Evolutionary conservation across 2,888 invertebrate genomes (phyloP).

Genomic region (Drosophila anomalipes): DNA sequence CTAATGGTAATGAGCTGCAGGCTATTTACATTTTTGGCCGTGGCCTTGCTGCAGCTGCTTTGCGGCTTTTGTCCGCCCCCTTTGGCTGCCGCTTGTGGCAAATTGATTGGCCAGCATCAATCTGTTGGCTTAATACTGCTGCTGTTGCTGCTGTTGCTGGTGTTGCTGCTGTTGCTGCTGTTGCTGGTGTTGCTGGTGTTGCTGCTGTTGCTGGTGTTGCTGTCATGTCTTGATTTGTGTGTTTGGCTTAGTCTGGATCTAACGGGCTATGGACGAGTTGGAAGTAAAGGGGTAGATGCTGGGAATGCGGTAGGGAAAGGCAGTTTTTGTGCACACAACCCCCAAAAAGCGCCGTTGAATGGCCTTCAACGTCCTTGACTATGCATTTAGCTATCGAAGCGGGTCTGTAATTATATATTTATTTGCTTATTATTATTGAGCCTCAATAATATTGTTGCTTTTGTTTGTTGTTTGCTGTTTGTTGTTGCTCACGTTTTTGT

Average conservation of each 20-base stretch:
- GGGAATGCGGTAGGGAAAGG: background rate
- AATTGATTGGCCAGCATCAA: conserved; percentile 76
- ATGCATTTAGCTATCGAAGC: conserved; percentile 56
- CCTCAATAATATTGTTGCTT: conserved; percentile 40
- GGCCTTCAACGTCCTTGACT: conserved; percentile 80
- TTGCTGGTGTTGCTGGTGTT: background rate
- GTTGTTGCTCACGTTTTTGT: conserved; percentile 68
- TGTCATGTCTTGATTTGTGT: conserved; percentile 66
- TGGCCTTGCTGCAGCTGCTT: conserved; percentile 63
- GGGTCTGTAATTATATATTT: conserved; percentile 72
- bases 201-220: too few relatives aligned
- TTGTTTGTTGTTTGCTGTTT: conserved; percentile 50
- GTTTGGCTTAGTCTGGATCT: conserved; percentile 12
- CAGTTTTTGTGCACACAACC: conserved; percentile 48
- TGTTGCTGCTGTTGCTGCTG: conserved; percentile 21
- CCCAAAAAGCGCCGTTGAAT: conserved; percentile 71
- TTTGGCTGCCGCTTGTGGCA: conserved; percentile 37
- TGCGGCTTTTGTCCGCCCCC: conserved; percentile 19
- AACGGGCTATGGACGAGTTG: conserved; percentile 15
- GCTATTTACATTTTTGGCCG: conserved; percentile 73
- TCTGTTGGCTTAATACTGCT: conserved; percentile 64
- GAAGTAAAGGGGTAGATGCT: too few relatives aligned
- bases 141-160: conserved; percentile 1
- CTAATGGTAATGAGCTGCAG: conserved; percentile 79
- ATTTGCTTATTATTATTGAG: conserved; percentile 76